Evolutionary conservation across 2,888 invertebrate species (phyloP), one percentile per base, ranked within the genome.

Genomic region (Cheiracanthium punctorium): DNA sequence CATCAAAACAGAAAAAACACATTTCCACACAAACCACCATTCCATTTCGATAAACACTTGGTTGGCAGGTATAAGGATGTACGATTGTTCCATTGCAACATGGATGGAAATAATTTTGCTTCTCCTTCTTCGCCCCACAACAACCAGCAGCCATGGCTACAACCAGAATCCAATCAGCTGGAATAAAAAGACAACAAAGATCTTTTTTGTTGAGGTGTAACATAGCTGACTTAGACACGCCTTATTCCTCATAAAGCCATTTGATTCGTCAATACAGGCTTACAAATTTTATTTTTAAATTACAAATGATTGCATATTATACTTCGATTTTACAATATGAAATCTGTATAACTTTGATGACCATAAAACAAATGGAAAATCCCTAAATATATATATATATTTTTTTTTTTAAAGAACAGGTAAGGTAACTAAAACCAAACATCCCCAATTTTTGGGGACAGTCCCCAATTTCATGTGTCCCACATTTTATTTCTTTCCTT

Each of bases 1-100:
- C 98, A 93, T 99, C 99, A 94, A 99, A 99, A 94, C 99, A 99
- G 93, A 96, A 99, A 94, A 96, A 97, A 92, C 98, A 98, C 99
- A 99, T 99, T 92, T 98, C 98, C 89, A 96, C 95, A 92, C 95
- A 94, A 90, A 96, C 97, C 90, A 97, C 95, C 89, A 89, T 89
- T 86, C 89, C 90, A 88, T 89, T 89, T 80, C 86, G 87, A 84
- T 88, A 86, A 37, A 84, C 65, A 79, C 80, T 80, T 67, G 85
- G 85, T 43, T 88, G 84, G 64, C 75, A 81, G 48, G 82, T 73
- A 64, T 84, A 86, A n/a, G 88, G 84, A 73, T 87, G 87, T 69
- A 80, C 85, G 43, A 77, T 82, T n/a, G 75, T 81, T 58, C 87
- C 93, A 90, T 94, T 94, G 91, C 94, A 93, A 90, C 93, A 93